phyloP scores from a whole-genome alignment of 2,113 vertebrate genomes.

The Hyperopisus bebe region DNA sequence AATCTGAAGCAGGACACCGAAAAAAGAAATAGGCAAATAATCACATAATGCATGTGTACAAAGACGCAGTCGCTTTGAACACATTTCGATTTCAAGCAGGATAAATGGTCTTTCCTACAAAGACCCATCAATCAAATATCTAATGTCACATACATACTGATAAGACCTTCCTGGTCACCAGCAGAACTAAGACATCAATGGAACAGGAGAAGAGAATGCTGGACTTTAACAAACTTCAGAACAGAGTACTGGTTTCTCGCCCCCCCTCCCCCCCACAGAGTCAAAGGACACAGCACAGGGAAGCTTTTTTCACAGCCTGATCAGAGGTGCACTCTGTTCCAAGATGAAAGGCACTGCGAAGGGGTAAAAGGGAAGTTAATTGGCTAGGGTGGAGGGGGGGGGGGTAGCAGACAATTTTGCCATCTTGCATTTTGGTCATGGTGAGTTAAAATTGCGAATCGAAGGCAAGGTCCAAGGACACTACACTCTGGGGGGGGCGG shows the following conservation, averaged over 20 bases:
- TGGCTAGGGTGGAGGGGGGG: slow-evolving; percentile 26
- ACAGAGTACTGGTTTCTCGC: not conserved
- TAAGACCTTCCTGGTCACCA: not conserved
- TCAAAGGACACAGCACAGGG: slow-evolving; percentile 26
- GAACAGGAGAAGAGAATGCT: not conserved
- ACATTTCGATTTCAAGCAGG: not conserved
- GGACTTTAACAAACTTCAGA: slow-evolving; percentile 1
- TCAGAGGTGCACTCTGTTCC: slow-evolving; percentile 49
- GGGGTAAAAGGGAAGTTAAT: slow-evolving; percentile 48
- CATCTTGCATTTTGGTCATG: slow-evolving; percentile 40
- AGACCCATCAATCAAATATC: not conserved
- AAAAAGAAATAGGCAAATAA: not conserved
- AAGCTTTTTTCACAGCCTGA: slow-evolving; percentile 37
- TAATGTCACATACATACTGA: not conserved
- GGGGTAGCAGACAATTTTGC: slow-evolving; percentile 34
- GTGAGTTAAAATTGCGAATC: slow-evolving; percentile 28
- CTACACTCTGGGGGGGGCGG: not conserved
- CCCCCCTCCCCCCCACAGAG: slow-evolving; percentile 17
- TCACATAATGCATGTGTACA: not conserved
- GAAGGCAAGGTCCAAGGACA: slow-evolving; percentile 37
- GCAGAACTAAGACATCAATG: not conserved
- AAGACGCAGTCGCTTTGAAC: not conserved
- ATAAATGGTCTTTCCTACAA: not conserved
- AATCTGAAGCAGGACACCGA: slow-evolving; percentile 63
- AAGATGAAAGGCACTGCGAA: slow-evolving; percentile 53